A percentile compares a stretch with the other conserved stretches of the same genome.
Evolutionary conservation across 2,888 invertebrate species (phyloP).

Genomic region (Drosophila infuscata): DNA sequence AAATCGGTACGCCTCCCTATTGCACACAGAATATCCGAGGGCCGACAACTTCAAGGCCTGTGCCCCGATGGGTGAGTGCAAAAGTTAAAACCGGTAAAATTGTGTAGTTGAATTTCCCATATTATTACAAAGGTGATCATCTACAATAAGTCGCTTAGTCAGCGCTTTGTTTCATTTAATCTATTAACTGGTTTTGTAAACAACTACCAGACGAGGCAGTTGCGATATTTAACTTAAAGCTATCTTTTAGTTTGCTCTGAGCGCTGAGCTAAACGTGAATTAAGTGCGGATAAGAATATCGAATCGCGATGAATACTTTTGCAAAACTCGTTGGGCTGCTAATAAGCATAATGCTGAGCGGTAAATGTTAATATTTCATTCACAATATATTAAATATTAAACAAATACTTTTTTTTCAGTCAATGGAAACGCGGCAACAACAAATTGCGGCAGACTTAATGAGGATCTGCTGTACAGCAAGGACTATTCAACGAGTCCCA

Average conservation of each 20-base stretch:
- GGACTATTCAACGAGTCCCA: constrained; percentile 36
- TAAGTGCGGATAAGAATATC: constrained; percentile 18
- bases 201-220: neutral
- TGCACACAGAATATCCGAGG: neutral
- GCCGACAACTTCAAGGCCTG: neutral
- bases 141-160: neutral
- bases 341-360: constrained; percentile 25
- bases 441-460: constrained; percentile 49
- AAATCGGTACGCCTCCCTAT: neutral
- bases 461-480: constrained; percentile 49
- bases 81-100: neutral
- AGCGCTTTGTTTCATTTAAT: neutral
- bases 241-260: constrained; percentile 32
- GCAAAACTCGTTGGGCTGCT: constrained; percentile 46
- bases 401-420: neutral
- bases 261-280: constrained; percentile 21
- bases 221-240: neutral
- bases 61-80: too few relatives aligned
- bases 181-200: neutral
- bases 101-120: neutral
- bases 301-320: constrained; percentile 25
- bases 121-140: neutral
- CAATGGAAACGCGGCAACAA: neutral
- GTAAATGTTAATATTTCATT: constrained; percentile 25
- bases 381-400: neutral